These are phyloP conservation scores for Babylonia areolata DNA, from an alignment of 1,140 invertebrate species.

Conservation along the genomic window DNA sequence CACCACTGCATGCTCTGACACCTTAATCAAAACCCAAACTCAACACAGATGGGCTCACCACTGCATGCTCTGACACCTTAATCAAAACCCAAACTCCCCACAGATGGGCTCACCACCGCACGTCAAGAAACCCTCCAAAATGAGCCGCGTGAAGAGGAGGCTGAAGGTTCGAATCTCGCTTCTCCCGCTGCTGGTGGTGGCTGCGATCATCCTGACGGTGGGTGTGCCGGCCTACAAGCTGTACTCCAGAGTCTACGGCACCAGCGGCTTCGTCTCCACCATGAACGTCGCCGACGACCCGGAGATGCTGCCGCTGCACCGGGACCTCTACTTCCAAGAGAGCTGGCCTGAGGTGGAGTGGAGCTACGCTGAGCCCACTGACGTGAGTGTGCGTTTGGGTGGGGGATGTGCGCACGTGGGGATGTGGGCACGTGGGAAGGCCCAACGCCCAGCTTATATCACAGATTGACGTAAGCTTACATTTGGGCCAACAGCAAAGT, in stretches of 20 bases:
- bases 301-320: slow-evolving; percentile 4
- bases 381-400: not conserved
- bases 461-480: too few relatives aligned
- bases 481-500: too few relatives aligned
- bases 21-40: too few relatives aligned
- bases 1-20: too few relatives aligned
- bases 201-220: not conserved
- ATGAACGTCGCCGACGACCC: not conserved
- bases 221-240: slow-evolving; percentile 6
- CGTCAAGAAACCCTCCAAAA: not conserved
- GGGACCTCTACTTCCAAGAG: slow-evolving; percentile 19
- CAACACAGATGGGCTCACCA: not conserved
- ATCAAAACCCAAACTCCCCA: not conserved
- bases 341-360: slow-evolving; percentile 19
- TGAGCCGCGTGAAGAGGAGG: not conserved
- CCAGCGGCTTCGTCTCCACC: too few relatives aligned
- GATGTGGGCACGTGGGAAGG: not conserved
- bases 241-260: not conserved
- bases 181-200: not conserved
- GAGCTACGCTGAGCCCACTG: not conserved
- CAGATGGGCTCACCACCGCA: not conserved
- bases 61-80: not conserved
- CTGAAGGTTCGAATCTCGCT: not conserved
- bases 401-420: too few relatives aligned
- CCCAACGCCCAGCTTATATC: too few relatives aligned